Evolutionary conservation across 2,113 vertebrate species (phyloP), one percentile per base, ranked within the genome.

Genomic region (Micromys minutus): DNA sequence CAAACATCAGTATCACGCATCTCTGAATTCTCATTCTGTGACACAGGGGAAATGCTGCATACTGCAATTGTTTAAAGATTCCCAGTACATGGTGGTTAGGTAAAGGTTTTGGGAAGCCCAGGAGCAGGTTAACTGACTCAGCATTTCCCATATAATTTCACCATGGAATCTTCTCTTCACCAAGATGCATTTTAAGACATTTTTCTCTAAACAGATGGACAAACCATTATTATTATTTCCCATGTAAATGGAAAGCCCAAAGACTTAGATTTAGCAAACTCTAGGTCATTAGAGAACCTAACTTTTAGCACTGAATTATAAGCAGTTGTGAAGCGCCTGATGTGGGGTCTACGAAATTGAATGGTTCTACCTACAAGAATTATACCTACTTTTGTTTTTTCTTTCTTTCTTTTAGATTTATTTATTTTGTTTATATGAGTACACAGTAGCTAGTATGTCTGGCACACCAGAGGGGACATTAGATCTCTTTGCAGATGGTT

Each of bases 221-320:
- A 87, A 59, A 69, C 47, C 57, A 77, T 87, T 71, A 29, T 76
- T 57, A 26, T 81, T n/a, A n/a, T n/a, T n/a, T 65, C 87, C 93
- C 77, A 92, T 90, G 42, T 26, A 87, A 63, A 16, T 72, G 24
- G 8, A 65, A 94, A 80, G 13, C 17, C 31, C 75, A 90, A 90
- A 93, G 59, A 24, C 94, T 93, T 85, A 61, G 79, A 87, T 77
- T 91, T 93, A 63, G 93, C 72, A 57, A 92, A 55, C 2, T 76
- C 22, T 87, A 75, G 39, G 52, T 69, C 61, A 96, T 61, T 45
- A 87, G 39, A 72, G 26, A 87, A 97, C 42, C 21, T 79, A 55
- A 42, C 59, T 17, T 81, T 21, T 87, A 89, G n/a, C n/a, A n/a
- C n/a, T n/a, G n/a, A n/a, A n/a, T n/a, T n/a, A n/a, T n/a, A n/a